These are phyloP conservation scores for Paedocypris micromegethes DNA, from an alignment of 2,797 vertebrate genomes.

Conservation along the genomic window DNA sequence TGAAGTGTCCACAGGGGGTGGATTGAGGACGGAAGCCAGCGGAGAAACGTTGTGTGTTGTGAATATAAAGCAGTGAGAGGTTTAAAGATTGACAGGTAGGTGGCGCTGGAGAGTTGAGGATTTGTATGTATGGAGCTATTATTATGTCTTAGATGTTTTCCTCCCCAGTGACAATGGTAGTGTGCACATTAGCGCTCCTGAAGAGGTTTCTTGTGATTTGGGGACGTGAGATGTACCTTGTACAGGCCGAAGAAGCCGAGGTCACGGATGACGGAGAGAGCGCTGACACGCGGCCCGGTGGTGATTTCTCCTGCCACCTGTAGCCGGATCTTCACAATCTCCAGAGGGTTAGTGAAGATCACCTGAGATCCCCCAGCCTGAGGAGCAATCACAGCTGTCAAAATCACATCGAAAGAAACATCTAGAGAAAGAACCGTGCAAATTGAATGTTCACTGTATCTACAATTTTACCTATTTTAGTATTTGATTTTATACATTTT, in stretches of 20 bases:
- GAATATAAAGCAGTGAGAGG: slow-evolving; percentile 12
- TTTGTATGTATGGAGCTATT: no score
- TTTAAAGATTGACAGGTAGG: slow-evolving; percentile 23
- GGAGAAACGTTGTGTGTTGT: slow-evolving; percentile 27
- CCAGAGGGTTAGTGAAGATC: slow-evolving; percentile 88
- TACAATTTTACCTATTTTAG: no score
- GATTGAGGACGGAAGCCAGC: slow-evolving; percentile 32
- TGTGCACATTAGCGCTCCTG: no score
- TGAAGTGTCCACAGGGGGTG: slow-evolving; percentile 35
- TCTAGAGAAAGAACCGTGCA: slow-evolving; percentile 1
- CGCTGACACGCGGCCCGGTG: slow-evolving; percentile 80
- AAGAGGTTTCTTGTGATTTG: slow-evolving; percentile 5
- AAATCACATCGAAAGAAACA: not conserved
- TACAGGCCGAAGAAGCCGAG: slow-evolving; percentile 84
- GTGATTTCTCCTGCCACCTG: slow-evolving; percentile 89
- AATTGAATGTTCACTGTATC: no score
- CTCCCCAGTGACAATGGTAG: no score
- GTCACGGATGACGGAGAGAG: slow-evolving; percentile 75
- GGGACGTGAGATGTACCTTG: slow-evolving; percentile 66
- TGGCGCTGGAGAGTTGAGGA: slow-evolving; percentile 34
- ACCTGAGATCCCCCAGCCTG: slow-evolving; percentile 87
- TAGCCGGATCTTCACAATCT: slow-evolving; percentile 87
- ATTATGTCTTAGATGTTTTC: no score
- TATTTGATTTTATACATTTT: no score
- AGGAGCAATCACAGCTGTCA: slow-evolving; percentile 18